Evolutionary conservation across 2,888 invertebrate species (phyloP), one percentile per base, ranked within the genome.

Genomic region (Brachypterus glaber): DNA sequence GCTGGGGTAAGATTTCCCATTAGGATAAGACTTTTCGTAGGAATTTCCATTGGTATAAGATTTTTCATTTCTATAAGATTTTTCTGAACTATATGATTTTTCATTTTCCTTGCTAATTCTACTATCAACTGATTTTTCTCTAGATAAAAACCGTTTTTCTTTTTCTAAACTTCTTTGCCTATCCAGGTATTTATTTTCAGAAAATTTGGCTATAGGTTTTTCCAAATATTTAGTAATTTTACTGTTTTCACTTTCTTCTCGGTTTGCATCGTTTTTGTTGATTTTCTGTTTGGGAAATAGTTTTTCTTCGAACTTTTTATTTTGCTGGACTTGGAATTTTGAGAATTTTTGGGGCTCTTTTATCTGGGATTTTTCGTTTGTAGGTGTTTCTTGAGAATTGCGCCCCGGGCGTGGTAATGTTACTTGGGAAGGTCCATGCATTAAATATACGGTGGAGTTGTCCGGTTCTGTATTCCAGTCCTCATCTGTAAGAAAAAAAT

Each of bases 401-500:
- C 43, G 56, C 44, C 60, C 59, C 46, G 52, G 63, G 52, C 58
- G 57, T 25, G 57, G 60, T 41, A 56, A 48, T 40, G 55, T 59
- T 34, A 59, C 55, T 42, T 52, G 63, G 53, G 73, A 69, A 0
- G 71, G 69, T 12, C 39, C 47, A 51, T 74, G 72, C 71, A 78
- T 76, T 62, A 79, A 66, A 57, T 79, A 79, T 33, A 70, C 53
- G 2, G 69, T 62, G 18, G 66, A 66, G 42, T 71, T 70, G 7
- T 74, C 73, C 12, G 74, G 73, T 48, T 77, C 76, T 44, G 74
- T 73, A 31, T 74, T 77, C 82, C 82, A 83, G 57, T 84, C 83
- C 54, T 84, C 83, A 66, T 83, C 83, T 84, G 73, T 5, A 76
- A 75, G 55, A 33, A 47, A 47, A 53, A n/a, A n/a, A n/a, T n/a